Evolutionary conservation across 2,113 vertebrate species (phyloP).

Genomic region (Microtus richardsoni): DNA sequence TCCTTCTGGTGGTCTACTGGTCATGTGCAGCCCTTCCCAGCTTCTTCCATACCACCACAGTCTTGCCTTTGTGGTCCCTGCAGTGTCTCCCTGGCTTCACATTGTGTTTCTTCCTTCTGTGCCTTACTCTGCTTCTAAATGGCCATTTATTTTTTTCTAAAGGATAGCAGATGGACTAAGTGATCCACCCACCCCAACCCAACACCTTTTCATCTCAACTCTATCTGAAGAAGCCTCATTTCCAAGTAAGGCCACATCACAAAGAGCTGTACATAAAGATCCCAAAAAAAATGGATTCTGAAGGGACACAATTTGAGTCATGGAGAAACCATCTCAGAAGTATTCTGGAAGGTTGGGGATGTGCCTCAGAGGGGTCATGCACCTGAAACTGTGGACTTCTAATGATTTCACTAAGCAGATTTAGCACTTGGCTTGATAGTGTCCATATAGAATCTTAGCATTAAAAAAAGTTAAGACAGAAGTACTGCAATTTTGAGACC

Average conservation of each 20-base stretch:
- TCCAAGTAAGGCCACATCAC: neutral
- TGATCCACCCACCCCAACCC: neutral
- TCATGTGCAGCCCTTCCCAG: no score
- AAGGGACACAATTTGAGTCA: neutral
- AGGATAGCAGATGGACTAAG: neutral
- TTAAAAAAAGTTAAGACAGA: no score
- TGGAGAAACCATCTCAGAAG: neutral
- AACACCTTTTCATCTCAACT: neutral
- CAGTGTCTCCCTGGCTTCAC: neutral
- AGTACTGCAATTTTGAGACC: neutral
- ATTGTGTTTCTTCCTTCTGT: neutral
- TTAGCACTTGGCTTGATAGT: neutral
- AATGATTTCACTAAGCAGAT: neutral
- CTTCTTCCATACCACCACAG: neutral
- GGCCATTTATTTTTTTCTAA: neutral
- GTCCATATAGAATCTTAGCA: neutral
- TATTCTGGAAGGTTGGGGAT: neutral
- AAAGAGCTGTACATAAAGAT: neutral
- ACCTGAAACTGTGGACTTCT: neutral
- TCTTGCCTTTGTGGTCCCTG: neutral
- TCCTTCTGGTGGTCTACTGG: neutral
- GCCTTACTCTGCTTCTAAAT: neutral
- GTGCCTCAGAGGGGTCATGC: neutral
- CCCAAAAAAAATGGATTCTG: no score
- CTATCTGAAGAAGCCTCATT: neutral